phyloP scores from a whole-genome alignment of 2,797 vertebrate species.

The Darevskia nairensis region DNA sequence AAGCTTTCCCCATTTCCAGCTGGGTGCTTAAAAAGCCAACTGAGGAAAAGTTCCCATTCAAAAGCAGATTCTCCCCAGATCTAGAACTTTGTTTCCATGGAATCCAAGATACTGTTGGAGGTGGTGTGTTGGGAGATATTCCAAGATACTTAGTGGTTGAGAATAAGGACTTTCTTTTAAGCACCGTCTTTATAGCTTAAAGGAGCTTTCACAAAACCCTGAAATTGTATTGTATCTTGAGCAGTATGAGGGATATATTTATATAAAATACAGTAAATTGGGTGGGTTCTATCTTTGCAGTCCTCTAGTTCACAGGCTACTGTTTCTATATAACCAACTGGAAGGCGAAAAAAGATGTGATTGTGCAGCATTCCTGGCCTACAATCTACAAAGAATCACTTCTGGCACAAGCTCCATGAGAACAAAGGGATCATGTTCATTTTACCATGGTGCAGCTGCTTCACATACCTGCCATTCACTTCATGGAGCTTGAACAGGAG shows the following conservation, averaged over 20 bases:
- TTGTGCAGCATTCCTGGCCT: neutral
- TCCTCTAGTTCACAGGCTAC: neutral
- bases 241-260: neutral
- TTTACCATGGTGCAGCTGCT: neutral
- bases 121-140: neutral
- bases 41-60: neutral
- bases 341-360: neutral
- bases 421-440: neutral
- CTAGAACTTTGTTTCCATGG: neutral
- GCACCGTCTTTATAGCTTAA: neutral
- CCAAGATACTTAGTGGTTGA: neutral
- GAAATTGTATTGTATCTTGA: neutral
- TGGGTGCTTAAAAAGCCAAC: neutral
- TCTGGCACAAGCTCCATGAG: neutral
- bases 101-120: neutral
- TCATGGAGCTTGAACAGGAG: conserved; percentile 8
- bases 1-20: neutral
- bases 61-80: neutral
- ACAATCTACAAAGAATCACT: neutral
- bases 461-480: neutral
- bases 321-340: neutral
- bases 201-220: neutral
- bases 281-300: neutral
- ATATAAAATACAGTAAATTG: neutral
- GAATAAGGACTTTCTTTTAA: conserved; percentile 5